These are phyloP conservation scores for Phrynocephalus guinanensis DNA, from an alignment of 2,797 vertebrate genomes.

Conservation along the genomic window DNA sequence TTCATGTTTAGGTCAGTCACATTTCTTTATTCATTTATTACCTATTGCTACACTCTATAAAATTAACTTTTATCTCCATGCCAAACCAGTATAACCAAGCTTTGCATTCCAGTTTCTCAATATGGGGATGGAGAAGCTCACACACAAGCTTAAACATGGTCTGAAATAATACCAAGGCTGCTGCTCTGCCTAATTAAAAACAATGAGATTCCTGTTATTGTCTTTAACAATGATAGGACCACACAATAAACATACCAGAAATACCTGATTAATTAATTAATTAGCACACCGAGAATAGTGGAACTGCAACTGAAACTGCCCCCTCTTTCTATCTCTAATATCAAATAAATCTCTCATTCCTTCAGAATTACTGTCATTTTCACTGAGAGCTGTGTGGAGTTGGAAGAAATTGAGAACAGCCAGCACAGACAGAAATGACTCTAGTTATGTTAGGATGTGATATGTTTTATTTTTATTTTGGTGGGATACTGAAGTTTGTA, in stretches of 20 bases:
- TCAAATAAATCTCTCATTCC: not conserved
- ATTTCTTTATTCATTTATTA: conserved; percentile 21
- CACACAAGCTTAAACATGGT: not conserved
- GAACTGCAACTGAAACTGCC: not conserved
- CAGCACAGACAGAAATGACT: not conserved
- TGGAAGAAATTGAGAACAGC: not conserved
- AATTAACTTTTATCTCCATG: conserved; percentile 21
- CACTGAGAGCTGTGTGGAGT: not conserved
- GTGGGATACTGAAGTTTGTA: too few relatives aligned
- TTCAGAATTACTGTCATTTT: not conserved
- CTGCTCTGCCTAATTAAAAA: not conserved
- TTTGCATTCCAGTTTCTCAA: not conserved
- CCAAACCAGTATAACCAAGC: not conserved
- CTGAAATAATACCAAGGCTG: not conserved
- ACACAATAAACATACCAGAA: not conserved
- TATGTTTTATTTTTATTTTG: too few relatives aligned
- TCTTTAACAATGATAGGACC: not conserved
- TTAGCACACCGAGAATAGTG: too few relatives aligned
- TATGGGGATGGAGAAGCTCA: not conserved
- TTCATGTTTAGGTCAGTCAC: not conserved
- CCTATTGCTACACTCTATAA: not conserved
- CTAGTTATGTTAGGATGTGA: too few relatives aligned
- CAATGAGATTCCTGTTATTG: not conserved
- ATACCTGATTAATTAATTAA: not conserved
- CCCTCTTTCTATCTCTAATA: too few relatives aligned